Evolutionary conservation across 2,797 vertebrate genomes (phyloP).

Genomic region (Anguilla marmorata): DNA sequence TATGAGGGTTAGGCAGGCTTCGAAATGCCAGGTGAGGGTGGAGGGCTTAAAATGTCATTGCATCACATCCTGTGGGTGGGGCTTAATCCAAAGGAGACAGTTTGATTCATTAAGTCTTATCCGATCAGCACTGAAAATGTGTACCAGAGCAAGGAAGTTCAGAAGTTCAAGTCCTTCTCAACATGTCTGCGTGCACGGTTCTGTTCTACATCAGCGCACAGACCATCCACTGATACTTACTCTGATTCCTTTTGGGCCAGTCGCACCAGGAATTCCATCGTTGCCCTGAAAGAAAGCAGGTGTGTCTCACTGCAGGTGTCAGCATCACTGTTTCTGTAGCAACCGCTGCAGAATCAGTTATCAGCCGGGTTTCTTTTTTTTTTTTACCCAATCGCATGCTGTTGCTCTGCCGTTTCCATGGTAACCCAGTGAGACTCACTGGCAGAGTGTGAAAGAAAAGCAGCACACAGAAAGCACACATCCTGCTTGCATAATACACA

Average conservation of each 20-base stretch:
- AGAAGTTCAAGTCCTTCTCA: neutral
- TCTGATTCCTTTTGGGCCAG: constrained; percentile 93
- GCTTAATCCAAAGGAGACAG: neutral
- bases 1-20: neutral
- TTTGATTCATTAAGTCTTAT: neutral
- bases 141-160: neutral
- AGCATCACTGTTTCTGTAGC: neutral
- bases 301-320: neutral
- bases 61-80: neutral
- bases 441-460: neutral
- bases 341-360: neutral
- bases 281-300: constrained; percentile 74
- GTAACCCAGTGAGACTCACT: neutral
- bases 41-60: neutral
- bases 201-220: neutral
- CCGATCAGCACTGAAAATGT: neutral
- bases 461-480: neutral
- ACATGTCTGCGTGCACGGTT: neutral
- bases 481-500: neutral
- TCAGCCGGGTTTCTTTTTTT: neutral
- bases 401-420: neutral
- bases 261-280: constrained; percentile 78
- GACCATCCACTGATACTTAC: constrained; percentile 70
- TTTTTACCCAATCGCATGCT: neutral
- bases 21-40: neutral